Evolutionary conservation across 2,797 vertebrate species (phyloP), one percentile per base, ranked within the genome.

Genomic region (Periparus ater): DNA sequence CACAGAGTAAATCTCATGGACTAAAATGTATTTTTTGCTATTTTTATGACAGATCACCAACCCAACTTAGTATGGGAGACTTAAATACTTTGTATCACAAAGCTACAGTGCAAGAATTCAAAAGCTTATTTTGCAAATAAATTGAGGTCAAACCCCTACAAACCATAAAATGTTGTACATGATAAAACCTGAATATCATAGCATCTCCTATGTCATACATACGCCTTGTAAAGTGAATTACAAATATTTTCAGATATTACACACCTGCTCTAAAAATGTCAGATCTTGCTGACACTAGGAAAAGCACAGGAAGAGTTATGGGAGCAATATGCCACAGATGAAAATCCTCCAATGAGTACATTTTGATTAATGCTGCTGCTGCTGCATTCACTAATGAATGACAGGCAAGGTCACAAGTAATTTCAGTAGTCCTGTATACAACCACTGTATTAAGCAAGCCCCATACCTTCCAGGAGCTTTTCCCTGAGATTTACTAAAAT

Each of bases 181-280:
- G 14, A 38, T 83, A 74, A 87, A 89, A 57, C 17, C 61, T 55
- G 27, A 83, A 55, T 70, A 87, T 66, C 55, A 26, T 3, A 66
- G 19, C 44, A 57, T 74, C 57, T 89, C 67, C 67, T 76, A 29
- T 1, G 1, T 79, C 62, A 60, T 70, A 38, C 30, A 66, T 29
- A 74, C 0, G 7, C 53, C 40, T 62, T 61, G 25, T 62, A 87
- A 76, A 91, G 68, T n/a, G 25, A 89, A 88, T 88, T 92, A 91
- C 40, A 80, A 71, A 53, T 91, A 91, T 93, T 94, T 95, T 66
- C 87, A 84, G 84, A 94, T 94, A 92, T 93, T 84, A 88, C 68
- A 83, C 44, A 82, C 85, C 82, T 93, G 75, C 68, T 94, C 73
- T 92, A 83, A 85, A 95, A 93, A 78, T 1, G 6, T 75, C 92